phyloP scores from a whole-genome alignment of 1,140 invertebrate species.

The Solen grandis region DNA sequence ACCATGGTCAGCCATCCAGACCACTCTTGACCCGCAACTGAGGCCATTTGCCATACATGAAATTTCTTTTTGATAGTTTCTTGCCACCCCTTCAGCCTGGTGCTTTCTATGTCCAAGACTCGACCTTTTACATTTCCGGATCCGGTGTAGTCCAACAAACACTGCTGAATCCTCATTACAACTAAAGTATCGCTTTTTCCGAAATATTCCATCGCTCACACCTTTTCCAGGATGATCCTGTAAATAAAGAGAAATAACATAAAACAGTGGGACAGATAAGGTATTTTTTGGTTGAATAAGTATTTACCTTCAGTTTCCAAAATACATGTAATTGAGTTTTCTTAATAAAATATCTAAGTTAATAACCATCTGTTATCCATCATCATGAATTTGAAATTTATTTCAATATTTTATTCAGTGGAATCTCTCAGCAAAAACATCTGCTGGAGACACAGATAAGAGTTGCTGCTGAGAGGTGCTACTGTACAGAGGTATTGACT shows the following conservation, averaged over 20 bases:
- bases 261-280: background rate
- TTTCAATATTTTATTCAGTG: too few species aligned
- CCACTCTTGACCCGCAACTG: constrained; percentile 82
- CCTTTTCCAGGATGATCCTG: constrained; percentile 71
- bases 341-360: too few species aligned
- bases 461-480: too few species aligned
- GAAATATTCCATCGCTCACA: constrained; percentile 73
- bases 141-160: constrained; percentile 75
- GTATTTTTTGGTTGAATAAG: constrained; percentile 4
- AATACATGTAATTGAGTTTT: background rate
- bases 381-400: too few species aligned
- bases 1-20: constrained; percentile 83
- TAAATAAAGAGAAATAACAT: constrained; percentile 31
- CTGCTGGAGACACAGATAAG: too few species aligned
- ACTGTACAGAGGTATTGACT: too few species aligned
- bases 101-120: constrained; percentile 28
- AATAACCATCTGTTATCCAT: too few species aligned
- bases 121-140: constrained; percentile 55
- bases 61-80: constrained; percentile 19
- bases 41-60: constrained; percentile 67
- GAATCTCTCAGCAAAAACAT: too few species aligned
- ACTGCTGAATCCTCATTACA: constrained; percentile 70
- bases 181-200: constrained; percentile 71
- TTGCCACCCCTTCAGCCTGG: constrained; percentile 18
- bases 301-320: background rate